Evolutionary conservation across 2,797 vertebrate genomes (phyloP), one percentile per base, ranked within the genome.

Genomic region (Coregonus sp.): DNA sequence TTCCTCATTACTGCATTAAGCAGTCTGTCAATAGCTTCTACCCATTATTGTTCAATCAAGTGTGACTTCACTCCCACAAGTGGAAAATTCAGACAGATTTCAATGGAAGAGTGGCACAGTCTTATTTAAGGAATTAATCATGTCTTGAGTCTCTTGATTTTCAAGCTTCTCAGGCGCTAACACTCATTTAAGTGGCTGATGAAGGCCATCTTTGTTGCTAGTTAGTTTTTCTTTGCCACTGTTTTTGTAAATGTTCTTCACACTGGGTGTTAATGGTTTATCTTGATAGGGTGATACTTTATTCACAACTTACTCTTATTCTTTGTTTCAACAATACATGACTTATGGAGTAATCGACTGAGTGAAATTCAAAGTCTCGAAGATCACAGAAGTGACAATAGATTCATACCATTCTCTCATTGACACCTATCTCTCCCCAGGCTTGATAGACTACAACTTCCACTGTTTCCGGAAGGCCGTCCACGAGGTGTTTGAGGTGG

Each of bases 391-490:
- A 16, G 5, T n/a, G 54, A n/a, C 7, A 59, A n/a, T 59, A 4
- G 15, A n/a, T 16, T 35, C 40, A 47, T 47, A 9, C 33, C 9
- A 14, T 68, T 16, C 66, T 25, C 15, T 31, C 50, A 11, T 77
- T 4, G 31, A 72, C 20, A 7, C 20, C 1, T 77, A 76, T 86
- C 9, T 81, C 51, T 77, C 51, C 73, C 1, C 88, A 99, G 98
- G 98, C 90, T 96, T 99, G 90, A 99, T 99, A 96, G 98, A 99
- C 93, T 99, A 99, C 96, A 99, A 99, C 91, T 99, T 99, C 89
- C 98, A 99, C 90, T 99, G 98, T 95, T 99, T 99, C 93, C 97
- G 98, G 78, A 99, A 99, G 94, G 98, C 98, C 90, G 98, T 99
- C 91, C 98, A 99, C 71, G 98, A 99, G 91, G 98, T 99, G 77